Base-by-base conservation (phyloP, 2,113 vertebrate species). In the Gila orcuttii region DNA sequence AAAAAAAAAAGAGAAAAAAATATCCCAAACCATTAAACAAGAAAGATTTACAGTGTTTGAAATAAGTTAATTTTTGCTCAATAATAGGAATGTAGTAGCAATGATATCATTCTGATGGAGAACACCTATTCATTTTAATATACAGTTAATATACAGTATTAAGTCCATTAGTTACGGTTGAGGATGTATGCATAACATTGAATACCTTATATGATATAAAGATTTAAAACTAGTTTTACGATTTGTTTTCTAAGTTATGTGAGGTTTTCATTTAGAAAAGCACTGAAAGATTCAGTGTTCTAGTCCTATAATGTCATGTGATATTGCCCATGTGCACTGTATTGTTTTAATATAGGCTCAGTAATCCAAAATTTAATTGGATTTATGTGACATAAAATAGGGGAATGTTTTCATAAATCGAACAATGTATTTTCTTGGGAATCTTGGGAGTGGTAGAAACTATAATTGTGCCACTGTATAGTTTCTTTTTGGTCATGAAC, bases 1-100 rank as follows among this genome's bases (percentile, higher is more conserved):
- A 81, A 86, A 45, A 86, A 45, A 69, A 2, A 47, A 45, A 75
- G 88, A 60, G 83, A 0, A 80, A 39, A 59, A 88, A 39, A 25
- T 15, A 55, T 31, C 42, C 31, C 42, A 50, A 71, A 83, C 19
- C 4, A 50, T 23, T 66, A 50, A 31, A 75, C 25, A 77, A 6
- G 39, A 52, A 47, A 76, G 10, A 82, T 31, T 31, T 68, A 50
- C 60, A 66, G 62, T 50, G 39, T 50, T 64, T 68, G 79, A 68
- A 79, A 60, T 79, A 60, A 60, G 55, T 79, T 25, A 42, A 25
- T 62, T 52, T 68, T 13, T 82, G n/a, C n/a, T 78, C 28, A 36
- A 10, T 57, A 21, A 28, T n/a, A 50, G 4, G 12, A 57, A 1
- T 57, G 28, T 23, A 33, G n/a, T 81, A 66, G 60, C 39, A 68